phyloP scores from a whole-genome alignment of 1,140 invertebrate species.

The Sarcophaga peregrina region DNA sequence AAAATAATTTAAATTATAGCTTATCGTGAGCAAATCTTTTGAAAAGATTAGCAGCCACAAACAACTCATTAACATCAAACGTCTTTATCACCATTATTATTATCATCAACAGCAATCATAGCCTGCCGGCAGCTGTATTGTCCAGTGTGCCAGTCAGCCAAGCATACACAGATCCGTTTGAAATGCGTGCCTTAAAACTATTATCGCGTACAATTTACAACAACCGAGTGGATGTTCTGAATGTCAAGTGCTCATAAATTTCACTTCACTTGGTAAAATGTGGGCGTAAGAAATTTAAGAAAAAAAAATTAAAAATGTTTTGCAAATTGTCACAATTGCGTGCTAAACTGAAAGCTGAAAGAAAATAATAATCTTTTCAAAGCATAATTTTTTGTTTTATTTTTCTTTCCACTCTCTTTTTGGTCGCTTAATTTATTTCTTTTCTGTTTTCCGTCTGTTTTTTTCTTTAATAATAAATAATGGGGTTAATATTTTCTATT shows the following conservation, averaged over 20 bases:
- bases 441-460: not conserved
- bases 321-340: not conserved
- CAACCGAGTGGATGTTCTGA: not conserved
- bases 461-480: not conserved
- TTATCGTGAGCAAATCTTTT: not conserved
- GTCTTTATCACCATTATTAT: not conserved
- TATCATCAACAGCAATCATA: not conserved
- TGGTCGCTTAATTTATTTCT: not conserved
- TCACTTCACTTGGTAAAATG: not conserved
- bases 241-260: not conserved
- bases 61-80: not conserved
- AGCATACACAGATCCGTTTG: too few species aligned
- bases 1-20: conserved; percentile 14
- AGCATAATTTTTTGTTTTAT: too few species aligned
- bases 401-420: too few species aligned
- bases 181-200: too few species aligned
- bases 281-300: not conserved
- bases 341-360: not conserved
- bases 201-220: too few species aligned
- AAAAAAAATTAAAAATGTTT: not conserved
- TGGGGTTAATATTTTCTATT: conserved; percentile 7
- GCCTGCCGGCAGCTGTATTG: not conserved
- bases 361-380: too few species aligned
- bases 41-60: not conserved
- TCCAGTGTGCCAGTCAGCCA: not conserved